phyloP scores from a whole-genome alignment of 1,140 invertebrate genomes.

The Glossosoma conforme region DNA sequence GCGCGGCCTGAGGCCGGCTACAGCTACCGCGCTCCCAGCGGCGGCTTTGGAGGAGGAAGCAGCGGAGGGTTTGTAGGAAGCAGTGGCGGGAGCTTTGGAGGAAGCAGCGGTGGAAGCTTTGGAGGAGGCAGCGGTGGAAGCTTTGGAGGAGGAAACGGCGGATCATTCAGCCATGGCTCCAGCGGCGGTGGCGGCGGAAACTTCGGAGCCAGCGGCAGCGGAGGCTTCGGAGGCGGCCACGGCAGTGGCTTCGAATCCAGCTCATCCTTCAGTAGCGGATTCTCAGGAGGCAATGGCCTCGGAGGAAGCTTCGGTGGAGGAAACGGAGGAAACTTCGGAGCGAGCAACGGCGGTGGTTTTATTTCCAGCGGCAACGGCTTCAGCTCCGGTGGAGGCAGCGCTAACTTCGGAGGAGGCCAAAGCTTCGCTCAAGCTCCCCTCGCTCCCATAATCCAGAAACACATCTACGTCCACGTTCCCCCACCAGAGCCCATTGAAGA shows the following conservation, averaged over 20 bases:
- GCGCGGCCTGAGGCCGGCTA: conserved; percentile 58
- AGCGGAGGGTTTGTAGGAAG: neutral
- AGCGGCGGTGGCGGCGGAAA: conserved; percentile 4
- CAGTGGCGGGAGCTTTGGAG: conserved; percentile 8
- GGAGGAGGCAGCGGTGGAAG: conserved; percentile 28
- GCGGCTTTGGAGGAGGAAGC: conserved; percentile 19
- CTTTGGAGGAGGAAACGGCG: conserved; percentile 24
- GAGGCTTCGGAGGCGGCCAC: conserved; percentile 24
- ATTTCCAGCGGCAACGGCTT: conserved; percentile 27
- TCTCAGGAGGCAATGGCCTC: conserved; percentile 32
- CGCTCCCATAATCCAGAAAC: conserved; percentile 47
- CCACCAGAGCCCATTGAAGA: conserved; percentile 58
- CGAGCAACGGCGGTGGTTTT: conserved; percentile 27
- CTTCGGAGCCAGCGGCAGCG: conserved; percentile 14
- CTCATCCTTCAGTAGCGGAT: conserved; percentile 33
- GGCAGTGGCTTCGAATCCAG: conserved; percentile 44
- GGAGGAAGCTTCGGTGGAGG: conserved; percentile 32
- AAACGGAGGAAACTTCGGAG: conserved; percentile 28
- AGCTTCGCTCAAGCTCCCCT: neutral
- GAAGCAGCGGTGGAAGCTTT: conserved; percentile 32
- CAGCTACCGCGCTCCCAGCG: conserved; percentile 54
- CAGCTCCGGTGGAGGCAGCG: conserved; percentile 28
- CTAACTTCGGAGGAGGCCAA: conserved; percentile 9
- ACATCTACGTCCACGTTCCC: conserved; percentile 52
- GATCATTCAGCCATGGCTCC: neutral